Evolutionary conservation across 2,113 vertebrate genomes (phyloP), one percentile per base, ranked within the genome.

Genomic region (Hemiscyllium ocellatum): DNA sequence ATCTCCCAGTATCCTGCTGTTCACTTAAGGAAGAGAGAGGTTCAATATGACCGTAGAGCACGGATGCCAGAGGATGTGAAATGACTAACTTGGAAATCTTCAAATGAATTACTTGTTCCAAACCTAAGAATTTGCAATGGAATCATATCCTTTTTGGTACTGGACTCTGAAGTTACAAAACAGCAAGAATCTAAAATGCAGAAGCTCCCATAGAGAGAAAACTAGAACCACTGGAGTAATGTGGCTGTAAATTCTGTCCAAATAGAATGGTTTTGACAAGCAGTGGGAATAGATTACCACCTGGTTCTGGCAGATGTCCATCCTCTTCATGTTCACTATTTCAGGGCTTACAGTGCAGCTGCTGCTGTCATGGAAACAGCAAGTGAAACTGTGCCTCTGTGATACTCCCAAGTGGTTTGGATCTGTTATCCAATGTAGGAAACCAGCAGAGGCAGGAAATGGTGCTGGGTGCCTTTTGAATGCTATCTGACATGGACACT

Each of bases 301-400:
- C 94, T 95, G 94, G 66, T 95, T 95, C 68, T 95, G 94, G 69
- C 94, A 95, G 94, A 95, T 72, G 69, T 72, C 94, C 24, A 52
- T 95, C 94, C 68, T 95, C 42, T 72, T 95, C 69, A 19, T 72
- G 52, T 72, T 95, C 42, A 72, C 52, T 95, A 95, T 72, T 68
- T 6, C 91, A 50, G 22, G 68, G 66, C 68, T 72, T 72, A 26
- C 1, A 50, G 94, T 72, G 68, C 94, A 33, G 66, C 69, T 69
- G 91, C 56, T 42, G 94, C 94, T 95, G 69, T 72, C 68, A 95
- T 72, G 94, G 94, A 72, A 95, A 95, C 93, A 26, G 94, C 68
- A 72, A 95, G 19, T 95, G 47, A 95, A 72, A 72, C 70, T 24
- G 47, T 72, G 94, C 37, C 68, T 72, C 68, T 95, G 42, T 68